Base-by-base conservation (phyloP, 1,140 invertebrate species). In the Habropoda laboriosa region DNA sequence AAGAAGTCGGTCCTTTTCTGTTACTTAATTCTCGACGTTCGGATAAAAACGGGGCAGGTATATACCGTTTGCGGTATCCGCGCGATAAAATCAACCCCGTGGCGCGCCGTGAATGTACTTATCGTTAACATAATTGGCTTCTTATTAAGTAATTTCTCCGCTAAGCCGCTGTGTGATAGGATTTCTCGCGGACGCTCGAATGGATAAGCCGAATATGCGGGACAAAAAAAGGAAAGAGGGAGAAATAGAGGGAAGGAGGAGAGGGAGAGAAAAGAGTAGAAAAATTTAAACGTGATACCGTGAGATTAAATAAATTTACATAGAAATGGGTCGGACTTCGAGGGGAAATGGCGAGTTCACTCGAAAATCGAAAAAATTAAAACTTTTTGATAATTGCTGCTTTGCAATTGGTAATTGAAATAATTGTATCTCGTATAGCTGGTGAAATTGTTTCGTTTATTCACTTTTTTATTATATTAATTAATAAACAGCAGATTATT, bases 121-220 rank as follows among this genome's bases (percentile, higher is more conserved):
- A 53, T 66, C 70, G 68, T 57, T 51, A 49, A 63, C 38, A 47
- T 83, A 81, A 85, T 80, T 72, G 47, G 55, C 51, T 76, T 63
- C 58, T 82, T 83, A 76, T 80, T 77, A 84, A 84, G 47, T 67
- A 76, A 67, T 84, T 76, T 63, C 27, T 57, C 16, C 16, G 60
- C 51, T 76, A 76, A 85, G 42, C 27, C 32, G 30, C 45, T 18
- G 42, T 27, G 10, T 16, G n/a, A 47, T 38, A 49, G 66, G 55
- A 70, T 78, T 49, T 71, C n/a, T 45, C 18, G 24, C 1, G 10
- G 51, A n/a, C 13, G 2, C 18, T 66, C 16, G 64, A 77, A 40
- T 30, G 53, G 32, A 38, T 63, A 30, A 49, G 71, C n/a, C 49
- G 49, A 45, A 47, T 49, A 32, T 13, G 27, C 12, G 21, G 16